Evolutionary conservation across 1,140 invertebrate species (phyloP).

Genomic region (Drosophila truncata): DNA sequence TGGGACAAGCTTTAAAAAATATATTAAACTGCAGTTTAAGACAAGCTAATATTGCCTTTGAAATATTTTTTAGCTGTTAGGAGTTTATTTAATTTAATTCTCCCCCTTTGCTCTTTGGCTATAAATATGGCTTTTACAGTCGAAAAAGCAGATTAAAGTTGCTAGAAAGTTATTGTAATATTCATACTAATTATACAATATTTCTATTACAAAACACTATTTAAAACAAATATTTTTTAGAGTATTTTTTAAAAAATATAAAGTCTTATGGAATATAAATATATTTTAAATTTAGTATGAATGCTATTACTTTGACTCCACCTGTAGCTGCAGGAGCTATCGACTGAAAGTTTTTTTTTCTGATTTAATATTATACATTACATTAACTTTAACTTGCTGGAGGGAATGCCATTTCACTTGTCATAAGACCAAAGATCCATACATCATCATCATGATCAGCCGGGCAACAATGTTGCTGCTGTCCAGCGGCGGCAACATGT

Average conservation of each 20-base stretch:
- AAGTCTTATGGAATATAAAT: no score
- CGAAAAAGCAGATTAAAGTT: background rate
- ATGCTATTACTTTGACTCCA: background rate
- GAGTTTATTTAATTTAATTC: no score
- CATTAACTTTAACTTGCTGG: conserved; percentile 47
- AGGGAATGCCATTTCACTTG: conserved; percentile 62
- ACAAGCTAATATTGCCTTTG: background rate
- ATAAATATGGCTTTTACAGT: background rate
- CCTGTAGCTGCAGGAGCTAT: background rate
- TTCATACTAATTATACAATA: no score
- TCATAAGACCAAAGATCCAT: conserved; percentile 40
- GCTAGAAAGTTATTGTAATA: no score
- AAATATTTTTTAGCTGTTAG: no score
- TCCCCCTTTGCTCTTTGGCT: background rate
- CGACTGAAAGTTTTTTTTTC: conserved; percentile 13
- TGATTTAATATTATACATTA: conserved; percentile 68
- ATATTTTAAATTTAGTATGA: background rate
- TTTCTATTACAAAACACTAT: background rate
- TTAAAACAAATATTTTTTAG: no score
- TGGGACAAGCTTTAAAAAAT: conserved; percentile 13
- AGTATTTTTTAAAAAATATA: no score
- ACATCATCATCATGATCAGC: conserved; percentile 12
- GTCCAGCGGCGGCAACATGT: conserved; percentile 44
- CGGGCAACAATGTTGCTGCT: conserved; percentile 53
- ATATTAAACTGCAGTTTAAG: background rate